Conservation (phyloP, 2,797 vertebrate species). For the Enteromius radiatus region DNA sequence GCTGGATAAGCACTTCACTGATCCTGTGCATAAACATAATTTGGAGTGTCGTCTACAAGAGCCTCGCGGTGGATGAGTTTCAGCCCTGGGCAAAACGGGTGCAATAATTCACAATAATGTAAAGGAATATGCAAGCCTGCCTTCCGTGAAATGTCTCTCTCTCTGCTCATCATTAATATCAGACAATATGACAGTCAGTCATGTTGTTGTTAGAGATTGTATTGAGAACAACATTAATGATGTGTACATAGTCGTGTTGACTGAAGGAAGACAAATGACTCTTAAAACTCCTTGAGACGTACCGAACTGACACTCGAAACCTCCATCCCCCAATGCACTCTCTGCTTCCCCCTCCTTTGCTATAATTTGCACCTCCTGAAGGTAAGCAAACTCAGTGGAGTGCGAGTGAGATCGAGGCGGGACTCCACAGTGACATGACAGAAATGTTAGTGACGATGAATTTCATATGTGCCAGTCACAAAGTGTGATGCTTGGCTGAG, state of each 20-base stretch:
- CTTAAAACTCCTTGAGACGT: constrained; percentile 88
- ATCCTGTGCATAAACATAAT: constrained; percentile 50
- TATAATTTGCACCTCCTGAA: constrained; percentile 91
- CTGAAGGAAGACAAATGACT: constrained; percentile 90
- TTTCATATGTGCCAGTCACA: constrained; percentile 97
- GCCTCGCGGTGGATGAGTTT: constrained; percentile 17
- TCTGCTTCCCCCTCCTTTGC: constrained; percentile 79
- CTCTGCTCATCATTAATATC: constrained; percentile 29
- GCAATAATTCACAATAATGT: constrained; percentile 34
- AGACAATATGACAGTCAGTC: constrained; percentile 35
- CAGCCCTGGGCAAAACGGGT: constrained; percentile 16
- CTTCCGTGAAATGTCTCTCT: constrained; percentile 25
- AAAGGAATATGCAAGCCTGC: constrained; percentile 27
- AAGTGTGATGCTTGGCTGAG: constrained; percentile 93
- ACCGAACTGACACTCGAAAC: constrained; percentile 57
- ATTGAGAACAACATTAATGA: constrained; percentile 57
- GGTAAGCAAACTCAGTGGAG: constrained; percentile 93
- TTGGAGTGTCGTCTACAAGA: constrained; percentile 33
- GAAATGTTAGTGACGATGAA: constrained; percentile 99
- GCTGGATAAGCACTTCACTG: constrained; percentile 49
- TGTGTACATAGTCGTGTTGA: constrained; percentile 80
- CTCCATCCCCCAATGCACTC: constrained; percentile 58
- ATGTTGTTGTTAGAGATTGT: constrained; percentile 29
- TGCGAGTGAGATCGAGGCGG: constrained; percentile 92
- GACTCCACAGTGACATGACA: constrained; percentile 99